A percentile compares a stretch with the other conserved stretches of the same genome.
Evolutionary conservation across 2,113 vertebrate genomes (phyloP).

Genomic region (Alligator mississippiensis): DNA sequence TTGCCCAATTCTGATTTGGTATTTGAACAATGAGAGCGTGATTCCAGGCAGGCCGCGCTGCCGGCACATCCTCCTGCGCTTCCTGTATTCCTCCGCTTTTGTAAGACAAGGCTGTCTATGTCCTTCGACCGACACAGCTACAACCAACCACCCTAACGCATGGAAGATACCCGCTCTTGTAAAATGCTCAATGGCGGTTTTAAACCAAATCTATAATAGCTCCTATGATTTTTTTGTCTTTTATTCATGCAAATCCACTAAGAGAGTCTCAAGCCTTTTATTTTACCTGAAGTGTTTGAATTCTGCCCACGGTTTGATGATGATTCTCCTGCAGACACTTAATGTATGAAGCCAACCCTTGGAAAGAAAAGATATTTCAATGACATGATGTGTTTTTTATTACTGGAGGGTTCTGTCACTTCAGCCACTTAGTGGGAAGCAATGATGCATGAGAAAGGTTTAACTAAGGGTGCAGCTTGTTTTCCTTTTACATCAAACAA

Average conservation of each 20-base stretch:
- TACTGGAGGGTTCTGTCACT: accelerated
- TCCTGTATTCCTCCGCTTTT: neutral
- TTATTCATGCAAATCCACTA: accelerated
- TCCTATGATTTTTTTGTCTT: neutral
- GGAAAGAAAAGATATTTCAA: neutral
- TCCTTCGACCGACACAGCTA: too few species aligned
- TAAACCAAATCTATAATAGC: accelerated
- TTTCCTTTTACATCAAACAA: neutral
- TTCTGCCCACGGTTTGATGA: slow-evolving; percentile 20
- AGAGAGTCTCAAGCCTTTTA: neutral
- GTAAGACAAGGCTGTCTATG: too few species aligned
- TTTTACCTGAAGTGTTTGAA: slow-evolving; percentile 74
- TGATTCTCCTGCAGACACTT: slow-evolving; percentile 46
- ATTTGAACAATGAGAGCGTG: neutral
- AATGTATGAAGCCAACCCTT: slow-evolving; percentile 72
- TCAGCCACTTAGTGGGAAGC: neutral
- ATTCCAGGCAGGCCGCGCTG: neutral
- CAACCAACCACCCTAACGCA: too few species aligned
- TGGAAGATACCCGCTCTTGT: too few species aligned
- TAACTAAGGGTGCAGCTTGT: accelerated
- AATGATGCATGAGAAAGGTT: neutral
- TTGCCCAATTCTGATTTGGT: too few species aligned
- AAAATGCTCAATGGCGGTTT: accelerated
- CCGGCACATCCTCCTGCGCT: neutral
- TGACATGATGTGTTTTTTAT: neutral